Conservation (phyloP, 2,797 vertebrate species). For the Coregonus suidteri region DNA sequence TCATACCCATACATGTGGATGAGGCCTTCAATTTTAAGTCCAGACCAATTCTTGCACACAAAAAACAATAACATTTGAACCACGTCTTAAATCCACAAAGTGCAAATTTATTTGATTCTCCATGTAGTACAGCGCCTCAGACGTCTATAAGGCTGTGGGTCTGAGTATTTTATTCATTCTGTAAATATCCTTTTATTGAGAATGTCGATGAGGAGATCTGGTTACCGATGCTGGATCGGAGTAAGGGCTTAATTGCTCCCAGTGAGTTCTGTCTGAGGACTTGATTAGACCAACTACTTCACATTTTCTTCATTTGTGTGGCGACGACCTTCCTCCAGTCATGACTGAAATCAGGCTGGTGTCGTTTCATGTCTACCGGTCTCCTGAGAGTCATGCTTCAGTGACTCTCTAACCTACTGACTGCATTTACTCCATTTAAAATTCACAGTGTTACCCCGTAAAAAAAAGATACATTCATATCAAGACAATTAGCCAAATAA, state of each 20-base stretch:
- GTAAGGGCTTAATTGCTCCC: constrained; percentile 79
- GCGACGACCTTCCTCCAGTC: constrained; percentile 73
- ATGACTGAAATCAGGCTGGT: not conserved
- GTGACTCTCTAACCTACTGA: constrained; percentile 54
- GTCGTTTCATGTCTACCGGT: constrained; percentile 68
- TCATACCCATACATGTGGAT: constrained; percentile 43
- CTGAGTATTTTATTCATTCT: constrained; percentile 74
- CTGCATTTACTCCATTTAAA: constrained; percentile 63
- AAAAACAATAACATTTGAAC: constrained; percentile 34
- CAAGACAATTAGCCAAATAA: not conserved
- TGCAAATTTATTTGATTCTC: constrained; percentile 46
- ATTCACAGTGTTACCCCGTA: constrained; percentile 20
- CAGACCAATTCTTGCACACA: constrained; percentile 51
- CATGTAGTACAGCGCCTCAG: not conserved
- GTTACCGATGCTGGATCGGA: constrained; percentile 71
- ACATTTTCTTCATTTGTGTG: constrained; percentile 83
- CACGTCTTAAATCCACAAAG: constrained; percentile 41
- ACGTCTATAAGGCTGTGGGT: constrained; percentile 50
- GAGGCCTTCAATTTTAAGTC: constrained; percentile 57
- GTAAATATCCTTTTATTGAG: constrained; percentile 78
- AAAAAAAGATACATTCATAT: not conserved
- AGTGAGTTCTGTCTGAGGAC: constrained; percentile 76
- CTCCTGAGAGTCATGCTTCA: constrained; percentile 73
- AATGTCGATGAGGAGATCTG: constrained; percentile 77
- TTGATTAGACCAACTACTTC: constrained; percentile 81